Conservation (phyloP, 1,140 invertebrate genomes). For the Heterodera carotae region DNA sequence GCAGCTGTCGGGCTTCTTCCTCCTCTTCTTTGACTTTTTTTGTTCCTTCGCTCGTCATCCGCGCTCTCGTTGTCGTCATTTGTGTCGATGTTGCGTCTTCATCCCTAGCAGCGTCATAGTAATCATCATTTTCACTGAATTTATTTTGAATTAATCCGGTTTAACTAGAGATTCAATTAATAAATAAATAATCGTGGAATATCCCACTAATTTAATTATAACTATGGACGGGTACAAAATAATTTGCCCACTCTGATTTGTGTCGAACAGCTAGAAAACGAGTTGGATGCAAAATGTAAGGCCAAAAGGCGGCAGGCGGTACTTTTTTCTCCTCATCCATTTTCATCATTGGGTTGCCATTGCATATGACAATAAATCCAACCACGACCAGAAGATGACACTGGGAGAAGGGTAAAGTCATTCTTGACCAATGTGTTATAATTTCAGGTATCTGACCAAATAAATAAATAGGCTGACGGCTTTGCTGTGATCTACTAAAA, state of each 20-base stretch:
- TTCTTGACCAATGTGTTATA: not conserved
- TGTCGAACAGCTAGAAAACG: not conserved
- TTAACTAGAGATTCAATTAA: too few species aligned
- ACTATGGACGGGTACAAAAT: too few species aligned
- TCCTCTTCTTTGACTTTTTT: not conserved
- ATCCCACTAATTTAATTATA: too few species aligned
- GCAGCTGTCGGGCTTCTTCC: not conserved
- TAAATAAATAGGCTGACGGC: too few species aligned
- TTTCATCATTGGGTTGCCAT: not conserved
- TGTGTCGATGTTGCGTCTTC: conserved; percentile 5
- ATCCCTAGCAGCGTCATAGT: not conserved
- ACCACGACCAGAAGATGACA: not conserved
- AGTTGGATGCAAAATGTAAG: conserved; percentile 7
- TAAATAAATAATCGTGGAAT: too few species aligned
- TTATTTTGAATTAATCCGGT: not conserved
- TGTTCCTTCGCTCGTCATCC: not conserved
- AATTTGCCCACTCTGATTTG: not conserved
- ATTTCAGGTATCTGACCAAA: too few species aligned
- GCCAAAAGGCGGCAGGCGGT: not conserved
- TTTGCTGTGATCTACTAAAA: too few species aligned
- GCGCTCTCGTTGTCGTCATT: not conserved
- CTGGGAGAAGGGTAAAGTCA: not conserved
- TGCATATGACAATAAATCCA: not conserved
- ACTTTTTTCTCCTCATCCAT: not conserved
- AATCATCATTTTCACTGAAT: not conserved